Evolutionary conservation across 2,888 invertebrate genomes (phyloP).

Genomic region (Meandrusa payeni): DNA sequence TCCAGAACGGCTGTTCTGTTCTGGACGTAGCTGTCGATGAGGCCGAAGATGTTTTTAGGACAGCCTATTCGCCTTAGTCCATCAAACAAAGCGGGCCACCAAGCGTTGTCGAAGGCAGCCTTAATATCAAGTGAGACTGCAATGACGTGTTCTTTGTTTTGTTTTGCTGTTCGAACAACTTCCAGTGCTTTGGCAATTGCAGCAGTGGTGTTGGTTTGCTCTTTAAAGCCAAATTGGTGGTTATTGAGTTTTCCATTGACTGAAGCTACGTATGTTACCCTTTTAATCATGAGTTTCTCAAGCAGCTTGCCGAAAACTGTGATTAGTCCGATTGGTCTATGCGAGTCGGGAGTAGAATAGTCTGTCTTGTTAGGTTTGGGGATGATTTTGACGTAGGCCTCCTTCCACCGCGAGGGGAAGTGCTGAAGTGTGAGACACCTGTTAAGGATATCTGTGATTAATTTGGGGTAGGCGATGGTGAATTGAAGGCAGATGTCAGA

Average conservation of each 20-base stretch:
- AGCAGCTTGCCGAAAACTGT: slow-evolving; percentile 30
- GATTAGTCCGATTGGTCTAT: slow-evolving; percentile 27
- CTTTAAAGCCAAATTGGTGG: slow-evolving; percentile 28
- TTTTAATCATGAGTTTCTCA: slow-evolving; percentile 19
- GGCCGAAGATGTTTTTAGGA: slow-evolving; percentile 11
- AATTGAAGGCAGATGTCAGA: background rate
- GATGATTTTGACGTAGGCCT: slow-evolving; percentile 28
- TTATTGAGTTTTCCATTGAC: background rate
- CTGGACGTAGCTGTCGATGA: background rate
- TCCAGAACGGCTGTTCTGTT: background rate
- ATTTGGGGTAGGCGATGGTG: background rate
- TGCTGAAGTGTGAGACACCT: too few relatives aligned
- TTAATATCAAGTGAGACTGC: slow-evolving; percentile 26
- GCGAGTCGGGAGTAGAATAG: slow-evolving; percentile 20
- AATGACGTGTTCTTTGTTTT: background rate
- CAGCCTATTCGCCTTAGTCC: slow-evolving; percentile 9
- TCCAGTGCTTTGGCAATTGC: slow-evolving; percentile 23
- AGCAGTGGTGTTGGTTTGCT: slow-evolving; percentile 11
- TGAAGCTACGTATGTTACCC: background rate
- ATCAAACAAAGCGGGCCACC: slow-evolving; percentile 21
- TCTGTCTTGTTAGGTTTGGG: slow-evolving; percentile 32
- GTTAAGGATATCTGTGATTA: too few relatives aligned
- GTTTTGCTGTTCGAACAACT: slow-evolving; percentile 1
- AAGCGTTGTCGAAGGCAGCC: slow-evolving; percentile 21
- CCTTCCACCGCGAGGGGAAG: background rate